Base-by-base conservation (phyloP, 2,888 invertebrate genomes). In the Meghimatium bilineatum region DNA sequence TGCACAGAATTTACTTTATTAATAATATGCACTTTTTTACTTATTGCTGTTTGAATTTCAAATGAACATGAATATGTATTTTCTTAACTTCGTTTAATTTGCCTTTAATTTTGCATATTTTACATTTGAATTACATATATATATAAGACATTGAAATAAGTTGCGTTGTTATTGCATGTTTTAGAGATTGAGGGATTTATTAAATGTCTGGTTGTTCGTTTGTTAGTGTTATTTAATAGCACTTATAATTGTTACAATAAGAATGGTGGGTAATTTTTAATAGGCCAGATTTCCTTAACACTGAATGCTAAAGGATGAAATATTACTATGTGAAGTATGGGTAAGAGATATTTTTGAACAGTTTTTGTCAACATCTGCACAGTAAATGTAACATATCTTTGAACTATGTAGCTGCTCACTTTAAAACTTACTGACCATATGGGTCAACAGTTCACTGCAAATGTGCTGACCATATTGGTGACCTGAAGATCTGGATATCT, bases 41-140 rank as follows among this genome's bases (percentile, higher is more conserved):
- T 66, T 66, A 49, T 72, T 17, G 26, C 26, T 71, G 71, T 71
- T 71, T 38, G 23, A 36, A 71, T 38, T 71, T 38, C 44, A 29
- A n/a, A 72, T 6, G 44, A 29, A 44, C 72, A 72, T 72, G n/a
- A 44, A 44, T 38, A 44, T 72, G 38, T 44, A 72, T 72, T 72
- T 38, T 72, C n/a, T 29, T n/a, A 72, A 72, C 44, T 72, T 72
- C n/a, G 72, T 29, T 72, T 38, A 20, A 26, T 44, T 49, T 36
- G 71, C 71, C 71, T 71, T 72, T 26, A 72, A 44, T n/a, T n/a
- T 44, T 72, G n/a, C 49, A 49, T n/a, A 20, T 38, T 72, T 72
- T 44, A 44, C 14, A 56, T 75, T 52, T 75, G 52, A 75, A 56
- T 29, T 36, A 32, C 29, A 6, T 52, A 56, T 34, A 56, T 56